A percentile compares a stretch with the other conserved stretches of the same genome.
phyloP scores from a whole-genome alignment of 2,113 vertebrate species.

The Phylloscopus whistleri region DNA sequence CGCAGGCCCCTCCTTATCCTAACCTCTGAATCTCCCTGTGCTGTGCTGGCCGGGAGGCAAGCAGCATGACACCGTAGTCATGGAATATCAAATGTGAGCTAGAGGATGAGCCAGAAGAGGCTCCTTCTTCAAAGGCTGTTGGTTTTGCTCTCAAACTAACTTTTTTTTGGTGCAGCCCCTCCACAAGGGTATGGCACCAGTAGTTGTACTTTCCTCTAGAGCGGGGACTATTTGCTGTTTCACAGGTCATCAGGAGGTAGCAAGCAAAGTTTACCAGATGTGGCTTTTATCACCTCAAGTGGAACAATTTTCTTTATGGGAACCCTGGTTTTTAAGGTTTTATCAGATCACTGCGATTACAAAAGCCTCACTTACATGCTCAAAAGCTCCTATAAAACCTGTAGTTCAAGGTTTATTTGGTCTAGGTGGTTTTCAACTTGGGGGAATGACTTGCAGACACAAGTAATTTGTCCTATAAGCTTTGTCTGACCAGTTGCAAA shows the following conservation, averaged over 20 bases:
- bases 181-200: neutral
- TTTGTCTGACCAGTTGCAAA: constrained; percentile 21
- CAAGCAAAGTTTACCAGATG: constrained; percentile 31
- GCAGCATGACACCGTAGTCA: neutral
- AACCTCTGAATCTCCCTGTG: neutral
- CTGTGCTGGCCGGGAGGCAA: rapidly evolving
- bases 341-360: constrained; percentile 42
- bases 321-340: constrained; percentile 2
- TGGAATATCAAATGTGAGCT: neutral
- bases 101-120: neutral
- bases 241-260: constrained; percentile 16
- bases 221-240: neutral
- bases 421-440: constrained; percentile 44
- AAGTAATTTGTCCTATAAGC: constrained; percentile 42
- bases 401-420: constrained; percentile 48
- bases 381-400: constrained; percentile 37
- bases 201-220: neutral
- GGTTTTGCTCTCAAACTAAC: neutral
- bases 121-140: neutral
- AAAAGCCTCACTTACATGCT: constrained; percentile 30
- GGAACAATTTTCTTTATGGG: constrained; percentile 28
- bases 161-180: neutral
- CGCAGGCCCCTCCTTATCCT: neutral
- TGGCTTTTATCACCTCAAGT: constrained; percentile 24
- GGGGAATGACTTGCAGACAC: constrained; percentile 38